phyloP scores from a whole-genome alignment of 2,797 vertebrate genomes.

The Acanthurus leucopareius region DNA sequence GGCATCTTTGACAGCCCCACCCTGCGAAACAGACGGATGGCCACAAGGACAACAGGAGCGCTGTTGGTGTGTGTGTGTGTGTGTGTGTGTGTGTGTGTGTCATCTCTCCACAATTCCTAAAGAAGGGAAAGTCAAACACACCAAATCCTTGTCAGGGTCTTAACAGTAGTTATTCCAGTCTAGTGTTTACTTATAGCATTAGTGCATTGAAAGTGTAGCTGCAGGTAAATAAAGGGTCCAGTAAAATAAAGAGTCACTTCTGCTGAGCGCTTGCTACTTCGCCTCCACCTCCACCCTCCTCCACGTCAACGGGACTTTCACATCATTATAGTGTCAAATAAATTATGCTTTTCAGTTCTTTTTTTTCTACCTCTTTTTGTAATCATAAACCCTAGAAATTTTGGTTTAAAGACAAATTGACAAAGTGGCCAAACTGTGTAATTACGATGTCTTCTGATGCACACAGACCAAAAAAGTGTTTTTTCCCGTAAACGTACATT shows the following conservation, averaged over 20 bases:
- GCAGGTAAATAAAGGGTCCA: background rate
- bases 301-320: background rate
- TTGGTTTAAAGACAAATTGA: too few relatives aligned
- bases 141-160: slow-evolving; percentile 2
- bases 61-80: background rate
- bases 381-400: too few relatives aligned
- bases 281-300: background rate
- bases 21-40: slow-evolving; percentile 5
- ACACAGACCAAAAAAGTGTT: too few relatives aligned
- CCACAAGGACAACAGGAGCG: slow-evolving; percentile 17
- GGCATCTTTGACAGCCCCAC: slow-evolving; percentile 1
- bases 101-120: background rate
- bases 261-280: background rate
- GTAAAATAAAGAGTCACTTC: background rate
- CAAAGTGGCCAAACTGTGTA: too few relatives aligned
- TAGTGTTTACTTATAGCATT: slow-evolving; percentile 7
- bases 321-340: background rate
- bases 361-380: too few relatives aligned
- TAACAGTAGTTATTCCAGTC: background rate
- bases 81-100: background rate
- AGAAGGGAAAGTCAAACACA: slow-evolving; percentile 27
- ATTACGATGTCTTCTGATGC: too few relatives aligned
- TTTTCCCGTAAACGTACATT: too few relatives aligned
- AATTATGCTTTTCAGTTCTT: too few relatives aligned
- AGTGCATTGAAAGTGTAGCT: slow-evolving; percentile 2